Percentiles rank a stretch among this genome's conserved stretches.
Conservation (phyloP, 2,888 invertebrate genomes). For the Polyommatus iphigenia region DNA sequence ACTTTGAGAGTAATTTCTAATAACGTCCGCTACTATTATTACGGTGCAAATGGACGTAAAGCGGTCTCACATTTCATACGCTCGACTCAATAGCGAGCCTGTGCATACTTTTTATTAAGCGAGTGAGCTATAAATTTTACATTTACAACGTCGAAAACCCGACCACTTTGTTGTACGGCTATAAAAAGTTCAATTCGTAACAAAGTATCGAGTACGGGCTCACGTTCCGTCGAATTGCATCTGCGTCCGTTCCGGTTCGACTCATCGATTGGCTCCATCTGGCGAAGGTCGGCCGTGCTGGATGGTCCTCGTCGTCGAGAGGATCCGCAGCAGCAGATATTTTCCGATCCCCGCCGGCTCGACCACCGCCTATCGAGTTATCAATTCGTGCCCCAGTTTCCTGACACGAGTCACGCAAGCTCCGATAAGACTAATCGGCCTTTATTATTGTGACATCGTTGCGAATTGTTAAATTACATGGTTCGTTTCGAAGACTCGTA, state of each 20-base stretch:
- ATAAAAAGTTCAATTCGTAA: conserved; percentile 69
- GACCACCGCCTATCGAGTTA: conserved; percentile 38
- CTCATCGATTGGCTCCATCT: conserved; percentile 51
- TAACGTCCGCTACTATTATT: conserved; percentile 41
- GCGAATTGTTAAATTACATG: conserved; percentile 50
- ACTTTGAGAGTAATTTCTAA: conserved; percentile 42
- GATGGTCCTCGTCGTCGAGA: conserved; percentile 50
- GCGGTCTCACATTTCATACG: conserved; percentile 44
- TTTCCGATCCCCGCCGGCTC: neutral
- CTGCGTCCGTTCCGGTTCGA: conserved; percentile 59
- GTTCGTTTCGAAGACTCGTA: conserved; percentile 55
- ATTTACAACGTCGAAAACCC: conserved; percentile 63
- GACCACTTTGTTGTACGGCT: conserved; percentile 61
- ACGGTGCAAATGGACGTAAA: conserved; percentile 42
- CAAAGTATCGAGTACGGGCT: conserved; percentile 56
- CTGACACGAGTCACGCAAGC: conserved; percentile 42
- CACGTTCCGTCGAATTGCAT: conserved; percentile 58
- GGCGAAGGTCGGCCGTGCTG: conserved; percentile 46
- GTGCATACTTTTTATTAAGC: conserved; percentile 64
- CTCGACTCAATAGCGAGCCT: conserved; percentile 46
- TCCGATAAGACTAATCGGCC: conserved; percentile 51
- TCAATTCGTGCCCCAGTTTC: conserved; percentile 39
- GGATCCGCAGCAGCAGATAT: conserved; percentile 47
- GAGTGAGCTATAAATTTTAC: conserved; percentile 65
- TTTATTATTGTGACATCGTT: conserved; percentile 55